A percentile compares a stretch with the other conserved stretches of the same genome.
Conservation (phyloP, 2,888 invertebrate species). For the Drosophila nr. fundita region DNA sequence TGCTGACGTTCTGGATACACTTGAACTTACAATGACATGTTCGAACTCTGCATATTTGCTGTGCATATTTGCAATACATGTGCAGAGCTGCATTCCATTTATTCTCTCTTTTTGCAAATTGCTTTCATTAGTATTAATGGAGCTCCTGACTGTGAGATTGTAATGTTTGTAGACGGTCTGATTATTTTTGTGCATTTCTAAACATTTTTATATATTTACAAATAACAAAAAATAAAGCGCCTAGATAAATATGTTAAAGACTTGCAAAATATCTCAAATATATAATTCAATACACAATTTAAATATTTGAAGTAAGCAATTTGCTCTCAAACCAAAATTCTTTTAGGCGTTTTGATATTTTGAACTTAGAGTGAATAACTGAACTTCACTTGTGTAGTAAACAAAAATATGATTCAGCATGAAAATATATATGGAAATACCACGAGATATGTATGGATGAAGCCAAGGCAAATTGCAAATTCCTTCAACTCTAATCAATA, state of each 20-base stretch:
- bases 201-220: constrained; percentile 36
- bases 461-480: not conserved
- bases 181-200: constrained; percentile 39
- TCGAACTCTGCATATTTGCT: constrained; percentile 70
- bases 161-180: constrained; percentile 37
- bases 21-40: constrained; percentile 80
- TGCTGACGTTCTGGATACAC: constrained; percentile 60
- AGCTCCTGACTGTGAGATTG: constrained; percentile 35
- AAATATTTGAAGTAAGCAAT: constrained; percentile 1
- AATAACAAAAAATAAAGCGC: not conserved
- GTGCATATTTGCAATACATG: constrained; percentile 44
- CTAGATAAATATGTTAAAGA: not conserved
- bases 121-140: constrained; percentile 76
- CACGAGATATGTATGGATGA: not conserved
- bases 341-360: not conserved
- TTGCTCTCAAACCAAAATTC: not conserved
- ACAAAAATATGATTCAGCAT: not conserved
- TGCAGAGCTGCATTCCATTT: constrained; percentile 47
- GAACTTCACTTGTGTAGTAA: not conserved
- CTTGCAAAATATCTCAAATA: not conserved
- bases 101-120: constrained; percentile 58
- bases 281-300: constrained; percentile 10
- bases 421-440: not conserved
- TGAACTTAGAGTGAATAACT: not conserved
- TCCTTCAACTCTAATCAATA: constrained; percentile 4